Conservation (phyloP, 2,797 vertebrate genomes). For the Alcedo atthis region DNA sequence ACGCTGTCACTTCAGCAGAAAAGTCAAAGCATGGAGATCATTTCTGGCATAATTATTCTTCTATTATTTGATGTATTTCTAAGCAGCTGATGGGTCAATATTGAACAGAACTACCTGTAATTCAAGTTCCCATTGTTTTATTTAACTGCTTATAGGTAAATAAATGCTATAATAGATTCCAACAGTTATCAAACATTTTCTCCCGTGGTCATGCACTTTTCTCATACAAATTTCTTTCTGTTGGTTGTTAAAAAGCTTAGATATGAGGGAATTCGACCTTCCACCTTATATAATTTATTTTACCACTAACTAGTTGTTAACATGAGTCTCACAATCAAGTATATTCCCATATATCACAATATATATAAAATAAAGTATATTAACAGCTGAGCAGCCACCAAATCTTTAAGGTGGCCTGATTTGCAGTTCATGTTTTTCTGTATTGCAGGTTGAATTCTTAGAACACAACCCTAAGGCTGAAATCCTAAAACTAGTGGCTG, state of each 20-base stretch:
- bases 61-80: slow-evolving; percentile 48
- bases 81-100: slow-evolving; percentile 58
- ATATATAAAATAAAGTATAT: background rate
- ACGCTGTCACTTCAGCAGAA: background rate
- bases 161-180: background rate
- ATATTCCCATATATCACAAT: accelerated
- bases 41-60: slow-evolving; percentile 29
- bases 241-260: background rate
- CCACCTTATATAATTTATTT: background rate
- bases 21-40: slow-evolving; percentile 45
- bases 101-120: slow-evolving; percentile 66
- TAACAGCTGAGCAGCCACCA: background rate
- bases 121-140: slow-evolving; percentile 60
- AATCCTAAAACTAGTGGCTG: background rate
- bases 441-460: background rate
- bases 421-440: background rate
- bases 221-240: background rate
- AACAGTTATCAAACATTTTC: background rate
- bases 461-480: background rate
- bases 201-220: background rate
- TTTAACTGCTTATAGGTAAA: slow-evolving; percentile 33
- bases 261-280: background rate
- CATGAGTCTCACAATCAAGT: background rate
- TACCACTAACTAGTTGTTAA: background rate
- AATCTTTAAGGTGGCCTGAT: background rate